Evolutionary conservation across 2,888 invertebrate species (phyloP).

Genomic region (Xestia ashworthii): DNA sequence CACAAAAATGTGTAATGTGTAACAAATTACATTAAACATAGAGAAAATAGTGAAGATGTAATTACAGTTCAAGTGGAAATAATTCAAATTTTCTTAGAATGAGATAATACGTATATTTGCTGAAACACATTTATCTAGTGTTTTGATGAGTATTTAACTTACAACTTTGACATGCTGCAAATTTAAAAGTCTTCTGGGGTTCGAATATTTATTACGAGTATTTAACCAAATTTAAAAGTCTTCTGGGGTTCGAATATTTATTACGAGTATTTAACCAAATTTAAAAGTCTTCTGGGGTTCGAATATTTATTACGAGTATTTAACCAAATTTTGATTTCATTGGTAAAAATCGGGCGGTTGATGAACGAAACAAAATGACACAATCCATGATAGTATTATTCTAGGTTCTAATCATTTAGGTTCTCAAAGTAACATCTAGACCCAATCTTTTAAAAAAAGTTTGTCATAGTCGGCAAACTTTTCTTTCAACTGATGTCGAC

Average conservation of each 20-base stretch:
- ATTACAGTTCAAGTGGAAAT: background rate
- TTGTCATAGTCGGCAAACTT: conserved; percentile 7
- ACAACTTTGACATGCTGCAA: background rate
- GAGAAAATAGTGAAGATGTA: background rate
- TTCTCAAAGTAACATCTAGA: background rate
- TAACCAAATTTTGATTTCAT: background rate
- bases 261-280: no score
- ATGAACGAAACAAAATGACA: no score
- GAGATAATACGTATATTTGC: no score
- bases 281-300: no score
- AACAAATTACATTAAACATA: no score
- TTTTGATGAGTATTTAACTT: background rate
- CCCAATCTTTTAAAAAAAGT: background rate
- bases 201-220: no score
- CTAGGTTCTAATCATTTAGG: background rate
- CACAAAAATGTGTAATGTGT: no score
- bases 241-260: no score
- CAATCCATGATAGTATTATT: background rate
- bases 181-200: background rate
- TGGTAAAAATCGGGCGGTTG: background rate
- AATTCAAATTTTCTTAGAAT: background rate
- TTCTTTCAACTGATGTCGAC: conserved; percentile 14
- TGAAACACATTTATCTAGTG: background rate
- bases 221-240: no score
- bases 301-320: background rate